Base-by-base conservation (phyloP, 2,113 vertebrate genomes). In the Halcyon malimbica region DNA sequence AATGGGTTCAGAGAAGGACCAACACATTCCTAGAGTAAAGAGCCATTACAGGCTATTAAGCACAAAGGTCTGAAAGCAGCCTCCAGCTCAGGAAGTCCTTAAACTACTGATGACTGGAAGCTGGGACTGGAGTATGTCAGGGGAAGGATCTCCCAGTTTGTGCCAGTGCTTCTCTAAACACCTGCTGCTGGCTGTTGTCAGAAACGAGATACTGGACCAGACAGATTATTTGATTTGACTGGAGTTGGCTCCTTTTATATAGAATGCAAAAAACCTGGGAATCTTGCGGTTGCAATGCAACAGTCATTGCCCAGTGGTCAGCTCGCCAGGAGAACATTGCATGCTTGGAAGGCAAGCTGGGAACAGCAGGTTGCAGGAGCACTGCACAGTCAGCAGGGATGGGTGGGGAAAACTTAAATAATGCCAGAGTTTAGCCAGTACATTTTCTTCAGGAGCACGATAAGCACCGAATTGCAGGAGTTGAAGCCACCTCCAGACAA, bases 1-100 rank as follows among this genome's bases (percentile, higher is more conserved):
- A 96, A 89, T 87, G 84, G 60, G 9, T 96, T 94, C 91, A 91
- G 87, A 59, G 93, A 96, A 96, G 71, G 62, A 94, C 93, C 57
- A 84, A 87, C 62, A 79, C 95, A 95, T 97, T 97, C 95, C 91
- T 96, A 68, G 94, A 95, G 91, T 91, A 93, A 95, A 93, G 56
- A 91, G 21, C 74, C 87, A 85, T 95, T 95, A 82, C 29, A 79
- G 62, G 26, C 91, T 89, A 93, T 96, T 96, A 93, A 89, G 74
- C 59, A 39, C 57, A 81, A 89, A 93, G 57, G 31, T 95, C 93
- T 97, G 95, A 77, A 93, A 89, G 74, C 48, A 82, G 62, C 48
- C 65, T 94, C 26, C 59, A 94, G 83, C 77, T 93, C 94, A 95
- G 94, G 91, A 96, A 96, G 95, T 94, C 74, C 89, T 95, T 89